Conservation (phyloP, 2,797 vertebrate genomes). For the Periophthalmus magnuspinnatus region DNA sequence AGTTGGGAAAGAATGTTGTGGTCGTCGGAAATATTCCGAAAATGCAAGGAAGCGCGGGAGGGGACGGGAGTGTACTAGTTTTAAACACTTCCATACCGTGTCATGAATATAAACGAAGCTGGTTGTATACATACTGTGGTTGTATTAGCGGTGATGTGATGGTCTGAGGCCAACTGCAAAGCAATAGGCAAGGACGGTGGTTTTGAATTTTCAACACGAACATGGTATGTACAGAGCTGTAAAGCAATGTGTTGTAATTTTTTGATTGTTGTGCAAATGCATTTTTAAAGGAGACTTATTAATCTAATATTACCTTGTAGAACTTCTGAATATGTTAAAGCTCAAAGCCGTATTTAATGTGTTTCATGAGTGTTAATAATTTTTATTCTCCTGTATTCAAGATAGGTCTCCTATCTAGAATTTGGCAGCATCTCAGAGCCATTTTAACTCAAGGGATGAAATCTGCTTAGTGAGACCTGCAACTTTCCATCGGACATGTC, state of each 20-base stretch:
- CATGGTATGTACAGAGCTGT: neutral
- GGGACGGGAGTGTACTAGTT: constrained; percentile 27
- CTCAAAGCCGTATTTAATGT: no score
- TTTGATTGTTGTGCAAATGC: neutral
- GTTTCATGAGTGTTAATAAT: no score
- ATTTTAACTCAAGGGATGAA: no score
- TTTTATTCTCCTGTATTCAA: no score
- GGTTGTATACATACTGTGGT: constrained; percentile 3
- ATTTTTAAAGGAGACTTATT: neutral
- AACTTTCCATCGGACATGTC: no score
- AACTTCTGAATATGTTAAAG: no score
- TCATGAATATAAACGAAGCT: neutral
- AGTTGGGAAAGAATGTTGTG: constrained; percentile 80
- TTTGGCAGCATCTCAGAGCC: no score
- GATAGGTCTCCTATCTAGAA: no score
- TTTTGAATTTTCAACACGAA: neutral
- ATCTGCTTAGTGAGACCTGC: no score
- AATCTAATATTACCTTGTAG: no score
- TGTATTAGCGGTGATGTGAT: constrained; percentile 8
- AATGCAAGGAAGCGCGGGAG: constrained; percentile 75
- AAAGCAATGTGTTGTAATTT: neutral
- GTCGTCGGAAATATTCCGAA: constrained; percentile 77
- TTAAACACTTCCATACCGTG: neutral
- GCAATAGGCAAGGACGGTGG: neutral
- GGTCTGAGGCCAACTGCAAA: neutral